Evolutionary conservation across 2,888 invertebrate genomes (phyloP), one percentile per base, ranked within the genome.

Genomic region (Penaeus monodon): DNA sequence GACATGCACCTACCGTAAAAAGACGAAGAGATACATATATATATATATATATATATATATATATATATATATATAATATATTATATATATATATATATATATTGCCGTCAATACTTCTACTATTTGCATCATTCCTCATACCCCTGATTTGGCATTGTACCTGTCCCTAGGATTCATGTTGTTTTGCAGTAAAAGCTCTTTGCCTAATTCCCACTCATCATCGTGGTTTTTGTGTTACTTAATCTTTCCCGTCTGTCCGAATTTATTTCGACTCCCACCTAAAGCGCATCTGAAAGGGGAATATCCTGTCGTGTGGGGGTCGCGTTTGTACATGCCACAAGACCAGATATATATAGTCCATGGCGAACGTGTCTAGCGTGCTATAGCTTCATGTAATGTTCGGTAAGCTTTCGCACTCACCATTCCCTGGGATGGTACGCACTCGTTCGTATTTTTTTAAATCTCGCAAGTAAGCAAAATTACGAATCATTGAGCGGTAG

Each of bases 371-470:
- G 63, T 63, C 78, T 24, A 78, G 12, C n/a, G 78, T 78, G 27
- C 78, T n/a, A 78, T 4, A 14, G 27, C n/a, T n/a, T n/a, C 77
- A 77, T 77, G 77, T 24, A 77, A n/a, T 4, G 77, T 77, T 7
- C 38, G 38, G 22, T 77, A 77, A 77, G 38, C 44, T 77, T 49
- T 78, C 77, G 64, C 64, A 79, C 20, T 22, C 33, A 63, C 79
- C 79, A 24, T 64, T n/a, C 79, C 64, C 63, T 12, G 4, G 63
- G 79, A n/a, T 64, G 64, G 27, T 79, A 79, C n/a, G n/a, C 63
- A 64, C 63, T 79, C 12, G 79, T 79, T 64, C n/a, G 8, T 57
- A 6, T 22, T 63, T 29, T 79, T 64, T 17, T n/a, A 20, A 64
- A 79, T 64, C n/a, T 14, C 22, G 49, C 57, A 57, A n/a, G 24